Evolutionary conservation across 1,140 invertebrate species (phyloP).

Genomic region (Euborellia annulipes): DNA sequence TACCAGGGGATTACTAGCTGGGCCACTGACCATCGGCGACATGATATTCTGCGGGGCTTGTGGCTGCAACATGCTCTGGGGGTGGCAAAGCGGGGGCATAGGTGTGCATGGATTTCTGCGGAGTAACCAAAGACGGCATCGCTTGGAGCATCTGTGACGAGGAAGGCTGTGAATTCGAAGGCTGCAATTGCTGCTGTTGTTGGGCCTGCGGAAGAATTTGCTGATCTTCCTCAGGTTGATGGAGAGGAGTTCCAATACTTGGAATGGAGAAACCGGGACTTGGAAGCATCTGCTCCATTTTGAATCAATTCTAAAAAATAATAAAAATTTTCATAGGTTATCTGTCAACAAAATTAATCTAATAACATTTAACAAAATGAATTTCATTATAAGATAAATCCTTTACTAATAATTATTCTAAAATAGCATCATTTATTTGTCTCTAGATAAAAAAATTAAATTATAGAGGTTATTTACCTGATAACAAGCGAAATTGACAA

Average conservation of each 20-base stretch:
- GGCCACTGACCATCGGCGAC: conserved; percentile 50
- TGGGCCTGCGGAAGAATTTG: conserved; percentile 65
- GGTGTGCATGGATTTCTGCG: conserved; percentile 51
- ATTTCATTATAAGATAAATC: no score
- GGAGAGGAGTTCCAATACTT: conserved; percentile 74
- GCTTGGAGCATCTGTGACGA: conserved; percentile 34
- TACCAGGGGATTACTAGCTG: conserved; percentile 21
- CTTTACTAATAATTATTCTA: no score
- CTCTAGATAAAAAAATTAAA: no score
- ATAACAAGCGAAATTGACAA: no score
- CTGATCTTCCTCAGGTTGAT: conserved; percentile 84
- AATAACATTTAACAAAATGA: no score
- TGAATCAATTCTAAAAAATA: no score
- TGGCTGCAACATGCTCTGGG: conserved; percentile 63
- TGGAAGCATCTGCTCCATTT: conserved; percentile 83
- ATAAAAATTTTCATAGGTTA: no score
- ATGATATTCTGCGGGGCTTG: conserved; percentile 80
- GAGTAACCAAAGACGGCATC: conserved; percentile 30
- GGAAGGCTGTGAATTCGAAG: conserved; percentile 34
- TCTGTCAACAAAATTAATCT: no score
- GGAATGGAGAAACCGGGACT: conserved; percentile 79
- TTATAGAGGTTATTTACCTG: no score
- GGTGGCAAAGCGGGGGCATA: conserved; percentile 51
- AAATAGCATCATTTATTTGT: no score
- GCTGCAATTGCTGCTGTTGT: conserved; percentile 50